Conservation (phyloP, 1,140 invertebrate species). For the Drosophila erecta region DNA sequence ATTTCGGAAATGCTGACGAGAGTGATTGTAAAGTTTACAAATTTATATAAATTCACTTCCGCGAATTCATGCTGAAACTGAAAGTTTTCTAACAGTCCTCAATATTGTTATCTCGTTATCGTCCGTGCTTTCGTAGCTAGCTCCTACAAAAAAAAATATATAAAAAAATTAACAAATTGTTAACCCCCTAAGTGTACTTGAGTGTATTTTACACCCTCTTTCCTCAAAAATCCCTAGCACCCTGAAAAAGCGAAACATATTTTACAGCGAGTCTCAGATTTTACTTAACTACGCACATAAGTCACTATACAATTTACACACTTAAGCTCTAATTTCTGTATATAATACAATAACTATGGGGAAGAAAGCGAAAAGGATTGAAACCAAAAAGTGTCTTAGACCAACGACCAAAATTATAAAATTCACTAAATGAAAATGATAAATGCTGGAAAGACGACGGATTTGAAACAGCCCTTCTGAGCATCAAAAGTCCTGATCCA, state of each 20-base stretch:
- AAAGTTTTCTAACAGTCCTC: constrained; percentile 22
- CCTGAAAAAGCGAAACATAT: constrained; percentile 44
- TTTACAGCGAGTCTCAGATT: constrained; percentile 80
- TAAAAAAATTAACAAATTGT: constrained; percentile 5
- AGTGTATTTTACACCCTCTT: constrained; percentile 46
- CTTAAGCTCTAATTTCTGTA: constrained; percentile 67
- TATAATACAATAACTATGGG: constrained; percentile 43
- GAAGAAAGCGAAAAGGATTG: constrained; percentile 61
- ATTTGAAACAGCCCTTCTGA: constrained; percentile 14
- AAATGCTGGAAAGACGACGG: constrained; percentile 14
- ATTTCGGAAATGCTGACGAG: constrained; percentile 6
- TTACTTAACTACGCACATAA: constrained; percentile 82
- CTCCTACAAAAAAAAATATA: constrained; percentile 18
- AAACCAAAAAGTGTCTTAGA: constrained; percentile 83
- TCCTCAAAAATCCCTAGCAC: constrained; percentile 23
- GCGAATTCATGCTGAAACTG: constrained; percentile 29
- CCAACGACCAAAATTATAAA: constrained; percentile 82
- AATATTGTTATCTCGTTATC: constrained; percentile 44
- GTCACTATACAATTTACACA: constrained; percentile 57
- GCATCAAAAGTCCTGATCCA: constrained; percentile 46
- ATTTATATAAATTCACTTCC: constrained; percentile 11
- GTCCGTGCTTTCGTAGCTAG: constrained; percentile 51
- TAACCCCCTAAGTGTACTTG: constrained; percentile 70
- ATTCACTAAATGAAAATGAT: constrained; percentile 53
- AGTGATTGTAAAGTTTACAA: not conserved